Conservation (phyloP, 92 coral and sea anemone genomes). For the Parazoanthus darwini region DNA sequence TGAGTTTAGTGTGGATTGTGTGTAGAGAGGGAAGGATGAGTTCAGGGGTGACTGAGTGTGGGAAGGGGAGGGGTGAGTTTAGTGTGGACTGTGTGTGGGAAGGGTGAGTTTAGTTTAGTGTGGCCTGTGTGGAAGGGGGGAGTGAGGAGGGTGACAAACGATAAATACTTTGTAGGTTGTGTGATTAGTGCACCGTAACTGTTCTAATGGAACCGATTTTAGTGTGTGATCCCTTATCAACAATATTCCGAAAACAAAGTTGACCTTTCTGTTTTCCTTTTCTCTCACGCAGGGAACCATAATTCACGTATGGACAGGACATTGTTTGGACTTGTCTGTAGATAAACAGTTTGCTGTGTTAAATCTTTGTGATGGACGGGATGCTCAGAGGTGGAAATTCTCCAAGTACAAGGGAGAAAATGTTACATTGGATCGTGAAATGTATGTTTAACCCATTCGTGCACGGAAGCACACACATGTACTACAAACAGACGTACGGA, state of each 20-base stretch:
- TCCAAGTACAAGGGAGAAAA: constrained; percentile 68
- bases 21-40: too few species aligned
- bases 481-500: not conserved
- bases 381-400: constrained; percentile 82
- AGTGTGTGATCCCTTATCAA: too few species aligned
- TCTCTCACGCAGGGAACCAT: constrained; percentile 64
- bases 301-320: constrained; percentile 80
- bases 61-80: not conserved
- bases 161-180: too few species aligned
- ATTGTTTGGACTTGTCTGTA: constrained; percentile 73
- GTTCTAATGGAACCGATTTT: too few species aligned
- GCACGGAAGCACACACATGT: not conserved
- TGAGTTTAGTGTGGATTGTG: not conserved
- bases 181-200: too few species aligned
- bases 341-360: constrained; percentile 57
- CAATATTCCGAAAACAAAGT: too few species aligned
- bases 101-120: too few species aligned
- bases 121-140: not conserved
- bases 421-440: constrained; percentile 20
- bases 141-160: not conserved
- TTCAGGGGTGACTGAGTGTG: not conserved
- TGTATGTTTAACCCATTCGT: not conserved
- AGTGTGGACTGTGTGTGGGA: not conserved
- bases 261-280: not conserved
- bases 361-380: constrained; percentile 71